phyloP scores from a whole-genome alignment of 2,888 invertebrate species.

The Ophioninae sp. region DNA sequence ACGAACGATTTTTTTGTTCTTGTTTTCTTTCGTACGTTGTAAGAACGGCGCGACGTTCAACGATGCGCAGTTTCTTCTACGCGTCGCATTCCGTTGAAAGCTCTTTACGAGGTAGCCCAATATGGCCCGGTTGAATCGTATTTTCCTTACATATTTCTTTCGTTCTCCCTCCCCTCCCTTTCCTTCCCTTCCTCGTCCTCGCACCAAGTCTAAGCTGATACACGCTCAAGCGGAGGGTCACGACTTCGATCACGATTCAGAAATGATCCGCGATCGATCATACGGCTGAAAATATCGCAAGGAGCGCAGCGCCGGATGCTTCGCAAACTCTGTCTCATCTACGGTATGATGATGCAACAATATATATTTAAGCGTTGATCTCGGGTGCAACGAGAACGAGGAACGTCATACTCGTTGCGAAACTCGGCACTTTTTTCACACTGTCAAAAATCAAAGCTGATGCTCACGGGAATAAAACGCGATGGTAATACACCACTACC shows the following conservation, averaged over 20 bases:
- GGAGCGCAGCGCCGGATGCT: slow-evolving; percentile 27
- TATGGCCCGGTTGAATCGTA: slow-evolving; percentile 40
- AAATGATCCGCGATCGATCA: slow-evolving; percentile 58
- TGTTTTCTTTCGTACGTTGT: not conserved
- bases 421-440: slow-evolving; percentile 29
- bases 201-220: slow-evolving; percentile 42
- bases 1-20: slow-evolving; percentile 25
- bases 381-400: not conserved
- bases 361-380: slow-evolving; percentile 34
- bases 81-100: not conserved
- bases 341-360: slow-evolving; percentile 51
- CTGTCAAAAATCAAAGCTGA: slow-evolving; percentile 36
- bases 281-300: slow-evolving; percentile 37
- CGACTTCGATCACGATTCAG: slow-evolving; percentile 61
- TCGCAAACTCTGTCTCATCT: slow-evolving; percentile 10
- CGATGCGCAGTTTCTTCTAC: slow-evolving; percentile 14
- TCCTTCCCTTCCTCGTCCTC: slow-evolving; percentile 11
- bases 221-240: slow-evolving; percentile 45
- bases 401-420: slow-evolving; percentile 18
- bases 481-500: slow-evolving; percentile 21
- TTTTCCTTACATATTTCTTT: slow-evolving; percentile 11
- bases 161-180: not conserved
- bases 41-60: slow-evolving; percentile 29
- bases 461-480: not conserved
- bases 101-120: slow-evolving; percentile 3